Conservation (phyloP, 2,113 vertebrate genomes). For the Perca fluviatilis region DNA sequence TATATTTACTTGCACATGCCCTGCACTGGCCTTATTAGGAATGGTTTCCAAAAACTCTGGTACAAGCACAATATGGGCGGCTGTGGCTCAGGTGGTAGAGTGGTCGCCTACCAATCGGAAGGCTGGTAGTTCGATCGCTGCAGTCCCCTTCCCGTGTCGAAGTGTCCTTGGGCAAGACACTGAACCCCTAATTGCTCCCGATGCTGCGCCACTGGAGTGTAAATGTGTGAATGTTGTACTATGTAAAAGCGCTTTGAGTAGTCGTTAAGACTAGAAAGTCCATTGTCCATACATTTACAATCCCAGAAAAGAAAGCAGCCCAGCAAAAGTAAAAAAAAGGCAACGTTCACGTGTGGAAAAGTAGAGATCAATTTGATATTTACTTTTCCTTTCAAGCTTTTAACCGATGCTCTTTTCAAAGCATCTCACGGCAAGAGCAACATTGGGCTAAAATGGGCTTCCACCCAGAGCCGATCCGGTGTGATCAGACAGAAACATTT, state of each 20-base stretch:
- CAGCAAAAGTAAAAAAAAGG: not conserved
- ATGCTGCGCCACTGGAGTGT: too few species aligned
- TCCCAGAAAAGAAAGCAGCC: constrained; percentile 37
- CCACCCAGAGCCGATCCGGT: constrained; percentile 30
- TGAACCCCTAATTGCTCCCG: too few species aligned
- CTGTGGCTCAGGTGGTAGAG: too few species aligned
- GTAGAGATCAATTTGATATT: not conserved
- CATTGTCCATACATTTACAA: not conserved
- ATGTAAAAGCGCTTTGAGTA: too few species aligned
- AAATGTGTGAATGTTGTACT: too few species aligned
- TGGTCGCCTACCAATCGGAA: too few species aligned
- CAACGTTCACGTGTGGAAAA: not conserved
- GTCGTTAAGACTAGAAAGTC: too few species aligned
- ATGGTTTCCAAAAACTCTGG: constrained; percentile 4
- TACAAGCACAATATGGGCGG: not conserved
- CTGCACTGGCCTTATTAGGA: constrained; percentile 43
- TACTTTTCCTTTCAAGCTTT: constrained; percentile 10
- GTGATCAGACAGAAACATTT: constrained; percentile 51
- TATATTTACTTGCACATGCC: constrained; percentile 64
- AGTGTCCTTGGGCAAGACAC: too few species aligned
- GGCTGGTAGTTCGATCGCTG: too few species aligned
- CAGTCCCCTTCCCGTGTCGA: too few species aligned
- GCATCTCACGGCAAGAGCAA: constrained; percentile 45
- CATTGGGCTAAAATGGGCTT: constrained; percentile 16
- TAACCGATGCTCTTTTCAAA: constrained; percentile 19